Percentiles rank a stretch among this genome's conserved stretches.
These are phyloP conservation scores for Epizoanthus stellaris DNA, from an alignment of 92 coral and sea anemone species.

Conservation along the genomic window DNA sequence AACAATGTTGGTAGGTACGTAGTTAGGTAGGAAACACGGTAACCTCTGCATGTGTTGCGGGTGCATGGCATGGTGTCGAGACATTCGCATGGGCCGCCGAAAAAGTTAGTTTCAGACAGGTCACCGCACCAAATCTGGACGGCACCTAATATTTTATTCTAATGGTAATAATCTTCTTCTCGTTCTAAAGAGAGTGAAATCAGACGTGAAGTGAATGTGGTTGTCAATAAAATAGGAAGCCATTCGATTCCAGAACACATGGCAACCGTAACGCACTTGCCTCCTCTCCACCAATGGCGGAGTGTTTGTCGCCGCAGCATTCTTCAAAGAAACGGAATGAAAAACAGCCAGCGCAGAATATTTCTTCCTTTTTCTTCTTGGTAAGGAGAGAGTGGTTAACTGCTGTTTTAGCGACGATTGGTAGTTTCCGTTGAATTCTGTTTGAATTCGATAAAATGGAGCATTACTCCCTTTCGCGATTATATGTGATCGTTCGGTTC, in stretches of 20 bases:
- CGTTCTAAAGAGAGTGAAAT: no score
- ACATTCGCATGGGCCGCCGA: no score
- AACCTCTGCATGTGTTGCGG: no score
- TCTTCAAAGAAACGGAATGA: constrained; percentile 15
- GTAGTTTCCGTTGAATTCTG: background rate
- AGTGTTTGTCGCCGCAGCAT: constrained; percentile 12
- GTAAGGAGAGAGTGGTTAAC: background rate
- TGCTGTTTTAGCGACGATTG: no score
- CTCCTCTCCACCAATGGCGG: constrained; percentile 19
- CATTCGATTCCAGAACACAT: background rate
- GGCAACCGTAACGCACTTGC: background rate
- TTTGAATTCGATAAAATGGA: background rate
- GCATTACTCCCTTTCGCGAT: no score
- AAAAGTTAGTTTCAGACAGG: no score
- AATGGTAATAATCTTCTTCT: no score
- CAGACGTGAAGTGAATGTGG: background rate
- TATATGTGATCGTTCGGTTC: background rate
- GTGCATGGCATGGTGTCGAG: no score
- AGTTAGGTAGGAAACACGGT: no score
- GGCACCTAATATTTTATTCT: no score
- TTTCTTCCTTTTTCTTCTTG: background rate
- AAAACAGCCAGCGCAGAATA: background rate
- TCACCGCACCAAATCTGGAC: no score
- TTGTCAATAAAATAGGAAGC: background rate
- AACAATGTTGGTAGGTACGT: no score